These are phyloP conservation scores for Calidris pugnax DNA, from an alignment of 2,113 vertebrate species.

Conservation along the genomic window DNA sequence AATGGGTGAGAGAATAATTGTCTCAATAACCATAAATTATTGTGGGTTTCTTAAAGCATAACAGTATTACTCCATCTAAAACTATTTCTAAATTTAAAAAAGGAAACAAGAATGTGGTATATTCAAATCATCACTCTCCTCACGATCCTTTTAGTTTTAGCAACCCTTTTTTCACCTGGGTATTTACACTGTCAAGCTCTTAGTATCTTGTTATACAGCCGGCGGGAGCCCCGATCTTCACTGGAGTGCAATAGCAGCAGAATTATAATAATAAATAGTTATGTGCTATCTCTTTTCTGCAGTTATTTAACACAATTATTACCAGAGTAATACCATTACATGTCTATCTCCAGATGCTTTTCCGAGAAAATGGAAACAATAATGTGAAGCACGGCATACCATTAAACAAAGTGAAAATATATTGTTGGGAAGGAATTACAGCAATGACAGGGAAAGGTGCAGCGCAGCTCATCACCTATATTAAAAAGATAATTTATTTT, in stretches of 20 bases:
- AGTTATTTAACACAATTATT: constrained; percentile 49
- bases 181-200: background rate
- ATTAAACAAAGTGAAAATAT: background rate
- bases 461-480: background rate
- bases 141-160: background rate
- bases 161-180: background rate
- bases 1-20: background rate
- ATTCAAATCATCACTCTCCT: background rate
- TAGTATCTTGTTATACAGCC: background rate
- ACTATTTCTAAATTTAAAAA: background rate
- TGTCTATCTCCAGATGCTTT: constrained; percentile 6
- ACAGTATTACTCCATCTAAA: background rate
- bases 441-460: background rate
- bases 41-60: background rate
- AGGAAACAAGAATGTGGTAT: background rate
- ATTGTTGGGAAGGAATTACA: background rate
- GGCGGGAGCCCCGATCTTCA: background rate
- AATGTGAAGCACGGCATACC: background rate
- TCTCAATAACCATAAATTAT: background rate
- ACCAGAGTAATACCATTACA: background rate
- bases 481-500: background rate
- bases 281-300: background rate
- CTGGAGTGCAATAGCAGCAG: background rate
- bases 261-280: constrained; percentile 36
- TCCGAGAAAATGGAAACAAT: constrained; percentile 10